A percentile compares a stretch with the other conserved stretches of the same genome.
These are phyloP conservation scores for Epinotia ramella DNA, from an alignment of 2,888 invertebrate species.

Conservation along the genomic window DNA sequence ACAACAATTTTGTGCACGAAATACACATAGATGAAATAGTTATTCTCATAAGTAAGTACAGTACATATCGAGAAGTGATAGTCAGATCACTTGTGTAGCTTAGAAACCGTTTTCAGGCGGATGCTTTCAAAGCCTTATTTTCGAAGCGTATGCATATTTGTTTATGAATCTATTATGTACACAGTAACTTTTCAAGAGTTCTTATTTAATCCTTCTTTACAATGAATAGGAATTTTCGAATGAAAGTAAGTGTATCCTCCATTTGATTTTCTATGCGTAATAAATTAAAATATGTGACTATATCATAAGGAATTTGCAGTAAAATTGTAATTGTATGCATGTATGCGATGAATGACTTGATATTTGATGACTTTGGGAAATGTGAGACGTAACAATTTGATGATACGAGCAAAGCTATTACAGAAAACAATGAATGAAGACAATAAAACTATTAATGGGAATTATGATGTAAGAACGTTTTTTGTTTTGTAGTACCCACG, in stretches of 20 bases:
- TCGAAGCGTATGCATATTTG: background rate
- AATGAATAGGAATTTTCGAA: background rate
- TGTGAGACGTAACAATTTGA: conserved; percentile 20
- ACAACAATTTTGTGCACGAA: too few species aligned
- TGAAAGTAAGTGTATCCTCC: too few species aligned
- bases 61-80: too few species aligned
- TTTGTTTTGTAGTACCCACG: conserved; percentile 2
- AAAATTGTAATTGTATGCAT: background rate
- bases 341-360: conserved; percentile 12
- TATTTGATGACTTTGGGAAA: conserved; percentile 11
- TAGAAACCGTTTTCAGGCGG: background rate
- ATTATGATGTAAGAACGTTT: conserved; percentile 6
- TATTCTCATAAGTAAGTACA: too few species aligned
- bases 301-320: background rate
- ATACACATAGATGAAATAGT: too few species aligned
- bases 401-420: conserved; percentile 4
- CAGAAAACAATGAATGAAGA: conserved; percentile 19
- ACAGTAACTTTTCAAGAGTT: too few species aligned
- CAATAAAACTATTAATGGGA: conserved; percentile 2
- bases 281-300: background rate
- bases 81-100: too few species aligned
- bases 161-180: background rate
- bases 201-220: too few species aligned
- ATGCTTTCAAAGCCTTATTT: background rate
- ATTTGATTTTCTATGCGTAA: background rate